phyloP scores from a whole-genome alignment of 2,113 vertebrate genomes.

The Hiodon alosoides region DNA sequence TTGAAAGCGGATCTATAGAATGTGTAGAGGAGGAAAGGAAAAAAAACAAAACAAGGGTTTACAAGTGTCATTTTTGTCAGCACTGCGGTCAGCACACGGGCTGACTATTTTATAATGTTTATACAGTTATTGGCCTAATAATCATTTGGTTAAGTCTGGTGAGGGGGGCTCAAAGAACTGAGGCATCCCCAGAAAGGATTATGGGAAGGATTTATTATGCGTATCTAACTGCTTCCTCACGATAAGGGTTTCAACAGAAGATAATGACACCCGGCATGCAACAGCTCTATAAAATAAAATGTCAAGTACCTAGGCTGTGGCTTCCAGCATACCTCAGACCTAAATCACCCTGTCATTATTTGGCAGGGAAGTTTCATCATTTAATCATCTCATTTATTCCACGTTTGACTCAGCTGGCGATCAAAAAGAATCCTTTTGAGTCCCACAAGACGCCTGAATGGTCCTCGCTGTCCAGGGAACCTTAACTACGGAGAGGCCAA shows the following conservation, averaged over 20 bases:
- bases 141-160: no score
- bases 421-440: no score
- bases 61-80: neutral
- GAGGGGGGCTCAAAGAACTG: no score
- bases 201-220: no score
- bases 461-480: no score
- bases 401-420: neutral
- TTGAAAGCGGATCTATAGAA: slow-evolving; percentile 50
- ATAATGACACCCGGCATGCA: neutral
- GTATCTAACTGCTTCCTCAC: neutral
- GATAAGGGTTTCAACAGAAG: neutral
- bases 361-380: neutral
- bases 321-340: neutral
- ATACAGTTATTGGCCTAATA: neutral
- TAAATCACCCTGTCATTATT: neutral
- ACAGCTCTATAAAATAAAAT: neutral
- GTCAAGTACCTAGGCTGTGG: neutral
- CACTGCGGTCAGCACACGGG: neutral
- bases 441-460: no score
- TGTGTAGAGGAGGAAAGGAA: neutral
- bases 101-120: neutral
- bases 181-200: no score
- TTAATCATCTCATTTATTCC: no score
- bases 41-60: neutral
- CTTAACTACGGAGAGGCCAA: no score